A percentile compares a stretch with the other conserved stretches of the same genome.
phyloP scores from a whole-genome alignment of 1,140 invertebrate species.

The Lordiphosa clarofinis region DNA sequence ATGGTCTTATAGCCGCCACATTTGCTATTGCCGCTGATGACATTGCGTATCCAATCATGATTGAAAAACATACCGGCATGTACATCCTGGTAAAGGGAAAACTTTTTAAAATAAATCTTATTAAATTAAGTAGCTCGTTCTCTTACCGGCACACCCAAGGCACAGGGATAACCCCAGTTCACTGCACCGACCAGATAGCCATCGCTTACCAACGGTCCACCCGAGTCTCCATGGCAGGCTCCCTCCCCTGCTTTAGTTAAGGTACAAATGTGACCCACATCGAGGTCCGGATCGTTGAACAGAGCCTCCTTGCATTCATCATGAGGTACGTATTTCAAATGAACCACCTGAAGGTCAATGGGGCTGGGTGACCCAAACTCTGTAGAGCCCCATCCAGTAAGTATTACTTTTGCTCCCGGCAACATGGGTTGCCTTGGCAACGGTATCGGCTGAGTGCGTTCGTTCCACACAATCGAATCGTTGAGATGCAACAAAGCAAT shows the following conservation, averaged over 20 bases:
- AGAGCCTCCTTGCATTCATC: slow-evolving; percentile 22
- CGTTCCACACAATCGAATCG: slow-evolving; percentile 70
- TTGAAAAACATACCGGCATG: slow-evolving; percentile 75
- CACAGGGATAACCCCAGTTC: slow-evolving; percentile 82
- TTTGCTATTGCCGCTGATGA: slow-evolving; percentile 36
- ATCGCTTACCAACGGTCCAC: slow-evolving; percentile 80
- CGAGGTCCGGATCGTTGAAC: slow-evolving; percentile 20
- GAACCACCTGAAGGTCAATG: slow-evolving; percentile 38
- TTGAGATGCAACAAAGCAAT: slow-evolving; percentile 80
- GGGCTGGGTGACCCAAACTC: slow-evolving; percentile 28
- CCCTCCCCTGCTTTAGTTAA: slow-evolving; percentile 81
- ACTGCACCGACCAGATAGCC: slow-evolving; percentile 80
- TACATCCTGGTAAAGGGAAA: slow-evolving; percentile 57
- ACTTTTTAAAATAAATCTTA: neutral
- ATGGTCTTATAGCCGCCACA: slow-evolving; percentile 29
- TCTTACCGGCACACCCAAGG: slow-evolving; percentile 70
- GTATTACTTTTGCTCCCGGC: slow-evolving; percentile 62
- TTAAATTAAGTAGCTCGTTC: neutral
- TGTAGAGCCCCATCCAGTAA: slow-evolving; percentile 77
- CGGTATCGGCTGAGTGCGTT: slow-evolving; percentile 79
- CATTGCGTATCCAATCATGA: slow-evolving; percentile 41
- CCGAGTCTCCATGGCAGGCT: slow-evolving; percentile 82
- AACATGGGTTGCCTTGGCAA: slow-evolving; percentile 25
- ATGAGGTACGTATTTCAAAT: slow-evolving; percentile 33
- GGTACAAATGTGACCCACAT: slow-evolving; percentile 82